Base-by-base conservation (phyloP, 2,888 invertebrate species). In the Lamellibrachia columna region DNA sequence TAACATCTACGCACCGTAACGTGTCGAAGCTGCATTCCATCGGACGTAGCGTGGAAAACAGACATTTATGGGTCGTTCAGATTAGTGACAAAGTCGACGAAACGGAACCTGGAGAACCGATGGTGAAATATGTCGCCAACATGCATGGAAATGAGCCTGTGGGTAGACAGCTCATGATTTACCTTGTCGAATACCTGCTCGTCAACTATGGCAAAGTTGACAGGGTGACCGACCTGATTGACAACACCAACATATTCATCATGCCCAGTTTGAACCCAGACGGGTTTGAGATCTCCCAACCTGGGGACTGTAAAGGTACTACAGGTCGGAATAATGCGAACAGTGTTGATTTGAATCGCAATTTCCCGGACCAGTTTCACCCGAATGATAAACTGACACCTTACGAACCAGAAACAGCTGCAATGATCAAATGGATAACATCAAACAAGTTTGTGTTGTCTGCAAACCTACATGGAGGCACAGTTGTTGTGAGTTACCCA, bases 281-380 rank as follows among this genome's bases (percentile, higher is more conserved):
- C n/a, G 75, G 75, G 22, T 75, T 75, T 75, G 75, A 75, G 75
- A 75, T 4, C 22, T 75, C 75, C n/a, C 15, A 3, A 3, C 75
- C 22, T 75, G 75, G 75, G 3, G 75, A 75, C 75, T 75, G 75
- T 75, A 2, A 22, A 11, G 75, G 75, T 75, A n/a, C 4, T 3
- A 75, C 22, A 75, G 99, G 99, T 0, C 97, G 99, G 94, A 96
- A 97, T 1, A 99, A 99, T 97, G 98, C 98, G 0, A 97, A 99
- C 95, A 95, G 97, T 90, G 97, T 98, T 0, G 99, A 99, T 96
- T 97, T 99, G 55, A 99, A 99, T 96, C 94, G 96, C 28, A 96
- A 97, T 94, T 97, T 97, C 93, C 99, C 99, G 0, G 99, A 99
- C 96, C 75, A 75, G 22, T 75, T 75, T 75, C 75, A 75, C 75